phyloP scores from a whole-genome alignment of 2,888 invertebrate species.

The Pammene fasciana region DNA sequence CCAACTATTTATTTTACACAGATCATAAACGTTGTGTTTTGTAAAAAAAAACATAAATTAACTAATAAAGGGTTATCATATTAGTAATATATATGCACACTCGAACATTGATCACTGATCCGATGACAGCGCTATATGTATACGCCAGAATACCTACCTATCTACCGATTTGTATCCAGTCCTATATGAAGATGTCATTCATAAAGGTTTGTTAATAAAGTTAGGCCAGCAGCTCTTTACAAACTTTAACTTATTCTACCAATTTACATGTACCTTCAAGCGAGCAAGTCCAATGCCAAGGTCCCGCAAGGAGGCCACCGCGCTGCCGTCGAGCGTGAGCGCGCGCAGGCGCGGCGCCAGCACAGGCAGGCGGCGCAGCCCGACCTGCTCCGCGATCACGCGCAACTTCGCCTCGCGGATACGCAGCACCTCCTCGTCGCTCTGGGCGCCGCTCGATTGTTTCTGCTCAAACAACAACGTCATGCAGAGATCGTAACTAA shows the following conservation, averaged over 20 bases:
- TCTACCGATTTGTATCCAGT: no score
- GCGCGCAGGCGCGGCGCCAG: conserved; percentile 85
- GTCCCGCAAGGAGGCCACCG: conserved; percentile 86
- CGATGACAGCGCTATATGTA: no score
- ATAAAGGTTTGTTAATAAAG: no score
- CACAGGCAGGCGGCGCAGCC: conserved; percentile 84
- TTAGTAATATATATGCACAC: no score
- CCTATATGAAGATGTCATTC: no score
- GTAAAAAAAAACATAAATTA: no score
- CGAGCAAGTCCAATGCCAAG: conserved; percentile 86
- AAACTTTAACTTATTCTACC: no score
- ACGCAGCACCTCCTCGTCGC: conserved; percentile 73
- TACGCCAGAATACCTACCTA: no score
- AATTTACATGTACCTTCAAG: conserved; percentile 70
- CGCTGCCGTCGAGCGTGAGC: conserved; percentile 87
- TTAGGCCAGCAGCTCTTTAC: no score
- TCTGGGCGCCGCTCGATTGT: conserved; percentile 72
- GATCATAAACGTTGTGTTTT: no score
- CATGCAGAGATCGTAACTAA: not conserved
- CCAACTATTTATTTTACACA: not conserved
- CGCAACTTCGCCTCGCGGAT: conserved; percentile 84
- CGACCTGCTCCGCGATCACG: conserved; percentile 86
- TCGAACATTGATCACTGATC: no score
- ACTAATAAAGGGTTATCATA: no score
- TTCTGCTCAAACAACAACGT: conserved; percentile 57